Base-by-base conservation (phyloP, 2,888 invertebrate genomes). In the Sycophila texana region DNA sequence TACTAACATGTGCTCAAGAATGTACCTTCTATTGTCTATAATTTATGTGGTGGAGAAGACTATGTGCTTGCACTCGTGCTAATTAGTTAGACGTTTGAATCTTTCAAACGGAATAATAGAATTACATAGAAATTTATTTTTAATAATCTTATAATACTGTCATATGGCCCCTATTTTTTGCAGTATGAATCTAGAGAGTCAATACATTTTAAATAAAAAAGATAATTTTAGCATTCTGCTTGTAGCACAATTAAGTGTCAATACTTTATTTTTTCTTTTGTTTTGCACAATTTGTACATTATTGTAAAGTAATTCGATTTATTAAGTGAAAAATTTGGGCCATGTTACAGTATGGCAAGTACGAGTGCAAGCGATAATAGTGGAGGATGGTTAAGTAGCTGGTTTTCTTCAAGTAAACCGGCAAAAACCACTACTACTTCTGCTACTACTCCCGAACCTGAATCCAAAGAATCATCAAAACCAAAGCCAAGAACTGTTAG, bases 361-460 rank as follows among this genome's bases (percentile, higher is more conserved):
- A 77, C 84, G 81, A 83, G 83, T 83, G 84, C 86, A 85, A 84
- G 83, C 83, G 84, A 86, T 84, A 86, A 81, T 88, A 88, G 84
- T 87, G 88, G 87, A 86, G 89, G 91, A 91, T 94, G 94, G 94
- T 93, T 94, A 89, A 92, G 92, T 91, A 92, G 92, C 89, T 93
- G 93, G 88, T 93, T 94, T 91, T 89, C 89, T 61, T 86, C 89
- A 55, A 83, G 88, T 22, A 88, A 90, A 86, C 74, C 88, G 81
- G 83, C 83, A 82, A 82, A 85, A 82, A 82, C 85, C 74, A 82
- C 86, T 80, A 80, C 84, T 67, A 83, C 82, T 78, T 74, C 86
- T 73, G 86, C 86, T 80, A 80, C 84, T 67, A 83, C 82, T 79
- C 76, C 86, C 71, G 86, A 87, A 80, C 70, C 87, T 81, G 83